These are phyloP conservation scores for Microplitis manilae DNA, from an alignment of 2,888 invertebrate genomes.

Conservation along the genomic window DNA sequence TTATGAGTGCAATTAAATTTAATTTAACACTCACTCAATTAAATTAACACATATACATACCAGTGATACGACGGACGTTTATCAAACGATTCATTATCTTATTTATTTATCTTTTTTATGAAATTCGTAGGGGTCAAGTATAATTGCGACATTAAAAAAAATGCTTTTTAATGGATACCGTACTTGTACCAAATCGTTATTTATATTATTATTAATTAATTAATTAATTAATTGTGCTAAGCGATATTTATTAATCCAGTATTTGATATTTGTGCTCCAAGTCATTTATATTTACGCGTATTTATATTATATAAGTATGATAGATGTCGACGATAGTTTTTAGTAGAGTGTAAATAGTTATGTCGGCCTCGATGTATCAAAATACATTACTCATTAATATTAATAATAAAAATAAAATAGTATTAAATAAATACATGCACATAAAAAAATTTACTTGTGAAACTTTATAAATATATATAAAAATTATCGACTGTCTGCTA, in stretches of 20 bases:
- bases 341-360: slow-evolving; percentile 38
- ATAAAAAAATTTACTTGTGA: slow-evolving; percentile 8
- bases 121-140: slow-evolving; percentile 6
- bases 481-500: slow-evolving; percentile 29
- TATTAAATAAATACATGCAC: slow-evolving; percentile 14
- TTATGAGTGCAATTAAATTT: slow-evolving; percentile 79
- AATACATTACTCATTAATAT: slow-evolving; percentile 13
- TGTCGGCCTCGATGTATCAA: slow-evolving; percentile 28
- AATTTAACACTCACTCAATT: not conserved
- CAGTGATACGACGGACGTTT: slow-evolving; percentile 14
- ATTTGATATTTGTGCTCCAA: slow-evolving; percentile 37
- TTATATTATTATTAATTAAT: slow-evolving; percentile 30
- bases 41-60: not conserved
- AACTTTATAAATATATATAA: not conserved
- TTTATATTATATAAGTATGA: slow-evolving; percentile 31
- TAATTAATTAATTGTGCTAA: slow-evolving; percentile 6
- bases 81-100: not conserved
- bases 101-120: slow-evolving; percentile 6
- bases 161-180: slow-evolving; percentile 17
- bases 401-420: not conserved
- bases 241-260: slow-evolving; percentile 43
- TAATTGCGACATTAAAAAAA: not conserved
- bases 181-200: slow-evolving; percentile 40
- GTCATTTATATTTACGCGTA: slow-evolving; percentile 37
- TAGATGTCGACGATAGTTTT: slow-evolving; percentile 25